Percentiles rank a stretch among this genome's conserved stretches.
These are phyloP conservation scores for Columbina picui DNA, from an alignment of 2,113 vertebrate genomes.

Conservation along the genomic window DNA sequence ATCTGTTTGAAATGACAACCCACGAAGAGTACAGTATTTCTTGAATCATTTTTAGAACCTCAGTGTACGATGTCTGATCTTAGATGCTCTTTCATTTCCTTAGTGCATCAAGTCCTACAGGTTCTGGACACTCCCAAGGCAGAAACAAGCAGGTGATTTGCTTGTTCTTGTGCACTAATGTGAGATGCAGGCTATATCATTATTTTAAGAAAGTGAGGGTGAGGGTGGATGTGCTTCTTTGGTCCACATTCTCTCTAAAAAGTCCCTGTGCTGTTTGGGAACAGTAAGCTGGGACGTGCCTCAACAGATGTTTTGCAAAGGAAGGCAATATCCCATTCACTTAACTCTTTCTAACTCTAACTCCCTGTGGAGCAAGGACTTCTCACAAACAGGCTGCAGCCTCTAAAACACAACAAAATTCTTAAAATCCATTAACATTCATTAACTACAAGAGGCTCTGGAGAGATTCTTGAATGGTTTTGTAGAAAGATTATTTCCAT, in stretches of 20 bases:
- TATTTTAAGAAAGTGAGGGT: not conserved
- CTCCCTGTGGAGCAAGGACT: not conserved
- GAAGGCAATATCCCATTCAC: not conserved
- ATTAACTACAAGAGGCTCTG: not conserved
- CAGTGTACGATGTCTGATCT: not conserved
- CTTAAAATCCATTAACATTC: not conserved
- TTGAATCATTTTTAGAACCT: not conserved
- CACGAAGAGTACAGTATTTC: not conserved
- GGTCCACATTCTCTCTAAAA: not conserved
- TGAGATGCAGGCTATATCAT: not conserved
- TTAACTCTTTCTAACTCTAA: not conserved
- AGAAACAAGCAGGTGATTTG: not conserved
- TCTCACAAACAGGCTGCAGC: not conserved
- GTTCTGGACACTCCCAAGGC: not conserved
- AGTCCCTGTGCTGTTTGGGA: not conserved
- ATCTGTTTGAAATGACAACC: not conserved
- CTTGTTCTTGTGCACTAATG: not conserved
- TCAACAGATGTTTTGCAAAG: not conserved
- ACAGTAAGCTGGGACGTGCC: not conserved
- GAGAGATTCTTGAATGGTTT: not conserved
- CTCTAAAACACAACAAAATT: not conserved
- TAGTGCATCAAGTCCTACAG: not conserved
- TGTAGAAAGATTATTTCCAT: not conserved
- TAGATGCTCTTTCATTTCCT: not conserved
- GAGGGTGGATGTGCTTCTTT: not conserved